Evolutionary conservation across 2,888 invertebrate genomes (phyloP), one percentile per base, ranked within the genome.

Genomic region (Thelaira solivaga): DNA sequence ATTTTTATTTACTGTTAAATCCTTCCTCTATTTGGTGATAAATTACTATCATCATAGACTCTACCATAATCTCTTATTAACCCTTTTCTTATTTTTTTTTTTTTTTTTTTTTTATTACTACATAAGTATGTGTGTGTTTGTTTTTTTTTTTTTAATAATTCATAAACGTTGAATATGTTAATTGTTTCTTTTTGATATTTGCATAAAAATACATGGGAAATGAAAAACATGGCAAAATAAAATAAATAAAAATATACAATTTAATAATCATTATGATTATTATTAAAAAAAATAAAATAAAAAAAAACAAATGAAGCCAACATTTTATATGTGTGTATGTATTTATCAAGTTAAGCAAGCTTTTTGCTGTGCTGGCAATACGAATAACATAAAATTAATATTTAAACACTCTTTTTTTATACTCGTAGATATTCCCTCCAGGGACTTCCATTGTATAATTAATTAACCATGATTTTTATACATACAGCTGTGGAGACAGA

Each of bases 401-500:
- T 20, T 51, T 18, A 55, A 55, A 69, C 26, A 26, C 57, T 49
- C 22, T 43, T n/a, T 26, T 41, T 22, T 13, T 41, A 11, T 39
- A n/a, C n/a, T n/a, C n/a, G n/a, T n/a, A n/a, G n/a, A n/a, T n/a
- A 49, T 51, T 69, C 41, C 51, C 59, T 69, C 16, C 31, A 51
- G 69, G 69, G 61, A 51, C 41, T 49, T 47, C 7, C 22, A 59
- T 55, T 69, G 59, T 39, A 59, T 69, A 69, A 59, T 69, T 59
- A 69, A 69, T 69, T 49, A 69, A 43, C 34, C 59, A 51, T 61
- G 39, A 61, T 41, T 61, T 69, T 61, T n/a, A n/a, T n/a, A n/a
- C n/a, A 49, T 41, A 59, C 47, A 49, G 22, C 39, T 18, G 34
- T 62, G n/a, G n/a, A n/a, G n/a, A n/a, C n/a, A 47, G 62, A 62